Conservation (phyloP, 2,113 vertebrate genomes). For the Cyanoramphus novaezelandiae region DNA sequence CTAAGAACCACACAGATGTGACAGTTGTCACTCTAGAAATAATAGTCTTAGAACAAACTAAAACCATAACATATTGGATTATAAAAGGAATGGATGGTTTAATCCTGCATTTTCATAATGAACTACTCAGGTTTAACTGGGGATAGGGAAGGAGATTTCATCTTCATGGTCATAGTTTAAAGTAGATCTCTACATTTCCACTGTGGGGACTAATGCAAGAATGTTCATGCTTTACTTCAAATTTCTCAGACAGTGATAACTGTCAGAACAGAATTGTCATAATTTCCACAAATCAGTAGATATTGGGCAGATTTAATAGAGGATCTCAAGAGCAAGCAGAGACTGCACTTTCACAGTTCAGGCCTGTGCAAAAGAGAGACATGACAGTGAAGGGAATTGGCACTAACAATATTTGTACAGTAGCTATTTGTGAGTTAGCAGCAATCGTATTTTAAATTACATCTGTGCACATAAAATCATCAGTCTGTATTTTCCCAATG, state of each 20-base stretch:
- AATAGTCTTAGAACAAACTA: not conserved
- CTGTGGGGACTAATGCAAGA: not conserved
- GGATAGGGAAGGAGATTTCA: not conserved
- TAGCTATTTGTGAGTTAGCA: not conserved
- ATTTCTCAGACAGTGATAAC: not conserved
- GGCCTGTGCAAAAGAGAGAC: not conserved
- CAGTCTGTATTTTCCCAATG: not conserved
- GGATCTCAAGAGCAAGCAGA: not conserved
- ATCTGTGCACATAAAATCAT: not conserved
- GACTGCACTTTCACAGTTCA: not conserved
- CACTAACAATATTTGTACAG: not conserved
- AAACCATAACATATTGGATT: not conserved
- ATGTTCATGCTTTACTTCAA: not conserved
- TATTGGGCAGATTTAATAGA: not conserved
- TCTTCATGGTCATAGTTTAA: not conserved
- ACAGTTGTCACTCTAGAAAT: not conserved
- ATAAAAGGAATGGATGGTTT: not conserved
- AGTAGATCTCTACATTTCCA: not conserved
- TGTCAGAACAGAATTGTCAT: not conserved
- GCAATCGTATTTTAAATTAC: not conserved
- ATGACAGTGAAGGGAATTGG: not conserved
- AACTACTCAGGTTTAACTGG: not conserved
- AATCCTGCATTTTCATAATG: not conserved
- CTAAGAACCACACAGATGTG: not conserved
- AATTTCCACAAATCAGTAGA: not conserved